A percentile compares a stretch with the other conserved stretches of the same genome.
These are phyloP conservation scores for Caenorhabditis macrosperma DNA, from an alignment of 2,888 invertebrate genomes.

Conservation along the genomic window DNA sequence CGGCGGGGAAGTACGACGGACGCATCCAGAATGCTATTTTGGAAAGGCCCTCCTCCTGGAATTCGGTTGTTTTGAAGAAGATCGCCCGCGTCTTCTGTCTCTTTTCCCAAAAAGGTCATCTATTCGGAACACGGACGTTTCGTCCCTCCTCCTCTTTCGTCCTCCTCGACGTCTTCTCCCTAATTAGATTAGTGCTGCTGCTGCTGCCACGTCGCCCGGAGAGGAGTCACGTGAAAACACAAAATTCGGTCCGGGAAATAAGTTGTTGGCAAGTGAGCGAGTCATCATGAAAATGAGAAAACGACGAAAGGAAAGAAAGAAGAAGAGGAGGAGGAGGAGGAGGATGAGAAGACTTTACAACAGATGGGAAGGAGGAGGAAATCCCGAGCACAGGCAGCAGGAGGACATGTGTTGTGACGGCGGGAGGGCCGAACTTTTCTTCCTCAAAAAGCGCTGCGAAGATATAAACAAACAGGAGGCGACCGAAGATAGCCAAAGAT, in stretches of 20 bases:
- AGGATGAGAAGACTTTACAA: slow-evolving; percentile 48
- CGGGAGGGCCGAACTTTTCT: slow-evolving; percentile 24
- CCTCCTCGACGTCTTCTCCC: too few relatives aligned
- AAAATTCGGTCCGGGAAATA: too few relatives aligned
- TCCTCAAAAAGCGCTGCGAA: slow-evolving; percentile 12
- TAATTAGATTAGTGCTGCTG: slow-evolving; percentile 40
- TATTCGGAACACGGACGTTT: slow-evolving; percentile 9
- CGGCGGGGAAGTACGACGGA: too few relatives aligned
- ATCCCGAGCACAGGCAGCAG: background rate
- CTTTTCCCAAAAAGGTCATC: slow-evolving; percentile 12
- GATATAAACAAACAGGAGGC: background rate
- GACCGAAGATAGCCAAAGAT: slow-evolving; percentile 12
- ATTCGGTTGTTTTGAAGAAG: slow-evolving; percentile 16
- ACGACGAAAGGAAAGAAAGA: slow-evolving; percentile 1
- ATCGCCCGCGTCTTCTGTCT: background rate
- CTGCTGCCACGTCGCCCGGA: slow-evolving; percentile 7
- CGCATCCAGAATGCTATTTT: background rate
- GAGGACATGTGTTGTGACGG: slow-evolving; percentile 40
- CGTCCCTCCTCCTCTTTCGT: too few relatives aligned
- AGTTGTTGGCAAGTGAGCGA: background rate
- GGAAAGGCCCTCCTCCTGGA: slow-evolving; percentile 10
- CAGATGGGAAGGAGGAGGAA: slow-evolving; percentile 27
- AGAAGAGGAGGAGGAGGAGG: too few relatives aligned
- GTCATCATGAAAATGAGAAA: slow-evolving; percentile 40
- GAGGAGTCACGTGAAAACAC: background rate